phyloP scores from a whole-genome alignment of 2,797 vertebrate species.

The Lacerta viridis region DNA sequence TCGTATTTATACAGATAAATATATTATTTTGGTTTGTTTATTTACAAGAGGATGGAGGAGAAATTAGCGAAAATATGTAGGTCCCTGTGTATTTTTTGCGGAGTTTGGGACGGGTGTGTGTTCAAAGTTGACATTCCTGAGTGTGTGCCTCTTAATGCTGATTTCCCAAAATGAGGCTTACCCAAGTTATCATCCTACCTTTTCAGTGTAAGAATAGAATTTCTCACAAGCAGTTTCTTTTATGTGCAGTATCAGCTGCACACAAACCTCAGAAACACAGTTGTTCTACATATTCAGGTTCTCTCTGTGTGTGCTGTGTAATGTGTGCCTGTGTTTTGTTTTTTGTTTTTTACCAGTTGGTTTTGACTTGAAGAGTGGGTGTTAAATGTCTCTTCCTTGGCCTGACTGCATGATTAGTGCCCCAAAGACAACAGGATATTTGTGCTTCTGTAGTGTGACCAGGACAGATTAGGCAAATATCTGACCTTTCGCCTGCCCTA shows the following conservation, averaged over 20 bases:
- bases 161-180: not conserved
- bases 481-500: not conserved
- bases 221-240: not conserved
- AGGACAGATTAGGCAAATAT: not conserved
- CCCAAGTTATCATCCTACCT: not conserved
- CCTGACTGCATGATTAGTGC: not conserved
- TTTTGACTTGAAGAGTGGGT: not conserved
- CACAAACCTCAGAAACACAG: not conserved
- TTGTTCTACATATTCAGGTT: conserved; percentile 29
- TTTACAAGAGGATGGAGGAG: not conserved
- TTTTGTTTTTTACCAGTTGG: not conserved
- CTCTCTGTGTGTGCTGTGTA: not conserved
- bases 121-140: conserved; percentile 38
- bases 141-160: not conserved
- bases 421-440: not conserved
- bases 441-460: not conserved
- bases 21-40: not conserved
- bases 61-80: conserved; percentile 38
- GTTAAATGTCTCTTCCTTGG: not conserved
- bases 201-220: not conserved
- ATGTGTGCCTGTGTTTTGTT: not conserved
- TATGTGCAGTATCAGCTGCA: too few relatives aligned
- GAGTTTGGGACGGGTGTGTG: conserved; percentile 43
- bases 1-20: not conserved
- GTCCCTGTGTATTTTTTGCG: conserved; percentile 55